These are phyloP conservation scores for Peucedramus taeniatus DNA, from an alignment of 2,113 vertebrate species.

Conservation along the genomic window DNA sequence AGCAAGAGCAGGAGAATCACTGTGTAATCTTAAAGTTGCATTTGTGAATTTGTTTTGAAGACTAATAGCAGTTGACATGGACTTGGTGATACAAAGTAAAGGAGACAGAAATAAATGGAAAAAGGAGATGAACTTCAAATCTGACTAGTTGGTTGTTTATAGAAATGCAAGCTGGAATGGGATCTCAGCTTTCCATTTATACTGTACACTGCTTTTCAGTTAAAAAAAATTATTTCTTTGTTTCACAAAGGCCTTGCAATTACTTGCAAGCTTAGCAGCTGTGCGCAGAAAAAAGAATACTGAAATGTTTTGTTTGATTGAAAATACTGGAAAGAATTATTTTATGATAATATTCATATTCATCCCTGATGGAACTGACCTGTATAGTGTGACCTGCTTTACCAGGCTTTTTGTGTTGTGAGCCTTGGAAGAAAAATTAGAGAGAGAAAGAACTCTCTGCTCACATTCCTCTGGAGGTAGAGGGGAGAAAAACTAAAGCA, in stretches of 20 bases:
- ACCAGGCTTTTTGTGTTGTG: background rate
- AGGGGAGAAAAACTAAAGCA: background rate
- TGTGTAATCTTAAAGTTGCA: background rate
- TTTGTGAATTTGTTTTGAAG: constrained; percentile 37
- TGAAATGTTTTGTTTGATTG: constrained; percentile 21
- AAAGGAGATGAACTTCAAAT: background rate
- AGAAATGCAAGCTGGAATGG: background rate
- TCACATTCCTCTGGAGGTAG: background rate
- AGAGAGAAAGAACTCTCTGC: background rate
- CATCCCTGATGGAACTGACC: constrained; percentile 13
- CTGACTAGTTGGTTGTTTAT: background rate
- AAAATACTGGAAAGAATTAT: constrained; percentile 37
- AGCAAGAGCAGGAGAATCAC: background rate
- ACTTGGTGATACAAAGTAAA: background rate
- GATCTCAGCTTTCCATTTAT: background rate
- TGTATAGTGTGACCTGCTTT: background rate
- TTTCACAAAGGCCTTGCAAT: constrained; percentile 13
- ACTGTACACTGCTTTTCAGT: background rate
- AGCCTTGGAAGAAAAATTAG: background rate
- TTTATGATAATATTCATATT: constrained; percentile 1
- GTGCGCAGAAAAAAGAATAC: background rate
- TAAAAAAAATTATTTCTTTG: constrained; percentile 30
- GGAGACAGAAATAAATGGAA: background rate
- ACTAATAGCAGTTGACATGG: background rate
- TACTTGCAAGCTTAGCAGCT: constrained; percentile 27